Evolutionary conservation across 2,113 vertebrate species (phyloP).

Genomic region (Sturnus vulgaris): DNA sequence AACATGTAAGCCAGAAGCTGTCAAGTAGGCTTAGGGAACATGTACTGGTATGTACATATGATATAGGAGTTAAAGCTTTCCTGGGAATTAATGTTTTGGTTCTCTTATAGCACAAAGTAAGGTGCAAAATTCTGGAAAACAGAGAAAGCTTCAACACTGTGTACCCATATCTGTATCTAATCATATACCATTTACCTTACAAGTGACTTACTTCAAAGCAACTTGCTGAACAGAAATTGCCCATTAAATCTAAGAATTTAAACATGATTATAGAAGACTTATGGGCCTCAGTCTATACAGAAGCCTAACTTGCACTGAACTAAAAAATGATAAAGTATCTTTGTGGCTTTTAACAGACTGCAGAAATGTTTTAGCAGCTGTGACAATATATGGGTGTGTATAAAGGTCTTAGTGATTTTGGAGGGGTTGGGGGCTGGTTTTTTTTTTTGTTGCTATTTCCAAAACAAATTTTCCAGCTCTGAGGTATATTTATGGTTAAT

Average conservation of each 20-base stretch:
- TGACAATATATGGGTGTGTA: neutral
- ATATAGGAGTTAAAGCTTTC: neutral
- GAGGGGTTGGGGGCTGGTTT: neutral
- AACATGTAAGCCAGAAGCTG: neutral
- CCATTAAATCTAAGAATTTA: neutral
- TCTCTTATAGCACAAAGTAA: neutral
- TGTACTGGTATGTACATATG: neutral
- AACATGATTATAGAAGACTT: neutral
- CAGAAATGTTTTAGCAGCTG: neutral
- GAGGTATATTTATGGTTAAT: neutral
- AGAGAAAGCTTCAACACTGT: neutral
- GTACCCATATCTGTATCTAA: neutral
- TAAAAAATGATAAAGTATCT: neutral
- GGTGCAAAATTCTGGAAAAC: neutral
- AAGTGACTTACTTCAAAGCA: neutral
- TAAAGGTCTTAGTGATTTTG: conserved; percentile 16
- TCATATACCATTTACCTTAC: neutral
- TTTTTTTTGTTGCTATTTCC: neutral
- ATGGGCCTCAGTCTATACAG: neutral
- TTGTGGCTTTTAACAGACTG: neutral
- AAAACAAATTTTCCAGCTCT: neutral
- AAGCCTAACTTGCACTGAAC: neutral
- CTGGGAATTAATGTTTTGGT: neutral
- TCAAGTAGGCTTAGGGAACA: neutral
- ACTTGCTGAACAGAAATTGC: neutral